These are phyloP conservation scores for Chydorus sphaericus DNA, from an alignment of 2,888 invertebrate genomes.

Conservation along the genomic window DNA sequence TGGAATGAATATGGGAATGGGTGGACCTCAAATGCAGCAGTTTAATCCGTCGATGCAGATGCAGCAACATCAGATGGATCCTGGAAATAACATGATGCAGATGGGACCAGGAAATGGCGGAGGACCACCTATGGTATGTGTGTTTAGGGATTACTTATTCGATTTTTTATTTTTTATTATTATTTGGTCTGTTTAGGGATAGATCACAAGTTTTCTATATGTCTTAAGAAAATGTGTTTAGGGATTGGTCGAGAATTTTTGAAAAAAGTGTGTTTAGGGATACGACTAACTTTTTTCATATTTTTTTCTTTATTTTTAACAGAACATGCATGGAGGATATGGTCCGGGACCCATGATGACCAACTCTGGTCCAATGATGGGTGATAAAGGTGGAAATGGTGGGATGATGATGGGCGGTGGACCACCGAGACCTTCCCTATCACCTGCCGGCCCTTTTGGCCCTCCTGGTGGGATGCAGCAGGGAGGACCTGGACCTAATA, in stretches of 20 bases:
- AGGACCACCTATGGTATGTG: conserved; percentile 23
- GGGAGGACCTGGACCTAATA: conserved; percentile 5
- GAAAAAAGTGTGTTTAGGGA: too few relatives aligned
- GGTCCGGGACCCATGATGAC: conserved; percentile 23
- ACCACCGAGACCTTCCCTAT: conserved; percentile 19
- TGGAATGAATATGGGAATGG: conserved; percentile 21
- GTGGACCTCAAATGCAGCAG: conserved; percentile 30
- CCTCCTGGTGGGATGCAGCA: conserved; percentile 8
- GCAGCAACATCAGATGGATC: conserved; percentile 23
- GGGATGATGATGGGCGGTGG: conserved; percentile 25
- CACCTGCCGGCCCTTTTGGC: conserved; percentile 14
- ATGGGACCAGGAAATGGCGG: conserved; percentile 20
- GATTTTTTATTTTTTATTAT: not conserved
- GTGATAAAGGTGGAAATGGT: conserved; percentile 16
- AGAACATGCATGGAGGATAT: conserved; percentile 19
- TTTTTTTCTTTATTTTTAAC: not conserved
- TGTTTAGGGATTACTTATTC: too few relatives aligned
- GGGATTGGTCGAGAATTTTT: too few relatives aligned
- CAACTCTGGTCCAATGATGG: conserved; percentile 19
- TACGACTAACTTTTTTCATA: not conserved
- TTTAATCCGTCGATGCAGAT: conserved; percentile 27
- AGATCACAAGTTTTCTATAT: too few relatives aligned
- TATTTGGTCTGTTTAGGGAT: not conserved
- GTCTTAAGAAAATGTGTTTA: too few relatives aligned
- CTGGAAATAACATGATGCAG: conserved; percentile 17